Conservation (phyloP, 2,113 vertebrate species). For the Hyla sarda region DNA sequence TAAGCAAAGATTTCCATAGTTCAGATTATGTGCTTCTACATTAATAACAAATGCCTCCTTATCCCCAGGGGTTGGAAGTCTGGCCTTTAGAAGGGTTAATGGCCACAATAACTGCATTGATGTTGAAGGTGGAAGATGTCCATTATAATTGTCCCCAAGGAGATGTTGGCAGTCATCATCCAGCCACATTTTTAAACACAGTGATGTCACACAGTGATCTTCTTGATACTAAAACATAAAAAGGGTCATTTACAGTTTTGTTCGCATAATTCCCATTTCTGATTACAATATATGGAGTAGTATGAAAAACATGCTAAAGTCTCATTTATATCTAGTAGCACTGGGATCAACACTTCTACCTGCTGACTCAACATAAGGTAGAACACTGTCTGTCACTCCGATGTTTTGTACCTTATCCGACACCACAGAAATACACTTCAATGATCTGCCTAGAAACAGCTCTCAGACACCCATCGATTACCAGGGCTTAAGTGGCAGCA, state of each 20-base stretch:
- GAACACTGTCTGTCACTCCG: not conserved
- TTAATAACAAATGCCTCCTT: not conserved
- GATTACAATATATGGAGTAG: not conserved
- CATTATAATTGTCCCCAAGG: not conserved
- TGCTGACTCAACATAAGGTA: not conserved
- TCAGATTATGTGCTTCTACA: not conserved
- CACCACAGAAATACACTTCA: not conserved
- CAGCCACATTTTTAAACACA: not conserved
- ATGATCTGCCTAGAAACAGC: slow-evolving; percentile 23
- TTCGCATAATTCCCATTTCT: not conserved
- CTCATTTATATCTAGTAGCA: not conserved
- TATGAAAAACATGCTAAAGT: not conserved
- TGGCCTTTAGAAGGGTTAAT: not conserved
- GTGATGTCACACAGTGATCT: not conserved
- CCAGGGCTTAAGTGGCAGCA: not conserved
- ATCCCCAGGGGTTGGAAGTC: not conserved
- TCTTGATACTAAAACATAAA: not conserved
- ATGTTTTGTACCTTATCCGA: slow-evolving; percentile 16
- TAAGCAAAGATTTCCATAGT: not conserved
- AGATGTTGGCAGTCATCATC: not conserved
- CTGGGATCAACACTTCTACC: slow-evolving; percentile 27
- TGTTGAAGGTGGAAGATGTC: not conserved
- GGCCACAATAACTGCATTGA: not conserved
- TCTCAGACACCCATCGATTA: not conserved
- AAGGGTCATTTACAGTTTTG: not conserved